Percentiles rank a stretch among this genome's conserved stretches.
phyloP scores from a whole-genome alignment of 2,797 vertebrate species.

The Enteromius radiatus region DNA sequence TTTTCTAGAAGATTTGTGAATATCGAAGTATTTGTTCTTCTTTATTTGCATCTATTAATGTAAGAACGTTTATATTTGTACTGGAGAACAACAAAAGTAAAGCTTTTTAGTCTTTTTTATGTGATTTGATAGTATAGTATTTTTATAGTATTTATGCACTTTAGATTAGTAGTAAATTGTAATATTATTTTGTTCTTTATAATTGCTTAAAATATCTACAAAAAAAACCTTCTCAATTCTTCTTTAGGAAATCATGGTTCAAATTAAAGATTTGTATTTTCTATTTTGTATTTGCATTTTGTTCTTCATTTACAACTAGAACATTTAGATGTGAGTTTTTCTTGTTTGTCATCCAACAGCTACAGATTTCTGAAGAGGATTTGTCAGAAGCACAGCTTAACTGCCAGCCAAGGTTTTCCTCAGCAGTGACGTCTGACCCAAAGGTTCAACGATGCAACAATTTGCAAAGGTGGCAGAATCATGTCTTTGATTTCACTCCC shows the following conservation, averaged over 20 bases:
- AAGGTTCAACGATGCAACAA: conserved; percentile 65
- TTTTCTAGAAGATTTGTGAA: background rate
- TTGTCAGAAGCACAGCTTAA: conserved; percentile 60
- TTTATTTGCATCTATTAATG: background rate
- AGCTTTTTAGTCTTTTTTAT: background rate
- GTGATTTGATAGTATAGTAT: background rate
- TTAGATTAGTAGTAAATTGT: no score
- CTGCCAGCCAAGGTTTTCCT: conserved; percentile 53
- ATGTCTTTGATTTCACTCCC: conserved; percentile 56
- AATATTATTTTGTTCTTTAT: background rate
- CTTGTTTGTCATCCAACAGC: conserved; percentile 8
- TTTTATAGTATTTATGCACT: background rate
- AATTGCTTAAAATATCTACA: background rate
- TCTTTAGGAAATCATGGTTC: background rate
- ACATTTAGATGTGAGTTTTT: background rate
- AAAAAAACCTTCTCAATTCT: background rate
- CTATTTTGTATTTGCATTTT: background rate
- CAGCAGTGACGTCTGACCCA: conserved; percentile 56
- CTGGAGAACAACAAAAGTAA: background rate
- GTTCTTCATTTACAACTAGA: background rate
- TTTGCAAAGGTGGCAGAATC: conserved; percentile 53
- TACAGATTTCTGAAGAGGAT: conserved; percentile 44
- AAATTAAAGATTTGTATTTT: background rate
- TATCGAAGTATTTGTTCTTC: background rate
- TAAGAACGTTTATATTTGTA: background rate